Evolutionary conservation across 2,888 invertebrate species (phyloP), one percentile per base, ranked within the genome.

Genomic region (Trissonchulus latispiculum): DNA sequence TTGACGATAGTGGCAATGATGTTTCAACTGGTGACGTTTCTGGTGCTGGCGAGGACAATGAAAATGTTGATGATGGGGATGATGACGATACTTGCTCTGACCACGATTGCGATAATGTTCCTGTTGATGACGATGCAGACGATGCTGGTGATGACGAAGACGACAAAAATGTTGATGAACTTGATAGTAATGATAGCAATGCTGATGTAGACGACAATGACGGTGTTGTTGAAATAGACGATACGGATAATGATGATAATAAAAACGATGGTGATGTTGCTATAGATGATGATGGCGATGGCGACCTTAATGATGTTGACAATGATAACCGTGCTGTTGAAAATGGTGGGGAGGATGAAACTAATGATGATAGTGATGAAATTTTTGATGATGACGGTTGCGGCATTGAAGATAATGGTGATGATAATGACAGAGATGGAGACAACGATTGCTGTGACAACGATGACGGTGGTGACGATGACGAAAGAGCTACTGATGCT

Each of bases 351-450:
- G 31, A 68, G 31, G 31, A 68, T 68, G 31, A 68, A 33, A 35
- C 31, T 68, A 35, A 68, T 68, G 31, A 68, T 68, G 31, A 68
- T 68, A 35, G 35, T 33, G 31, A 68, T 68, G 31, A 68, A 33
- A 28, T 33, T 68, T 23, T 33, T 68, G 31, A 68, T 68, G 31
- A 68, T 68, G 31, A 68, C n/a, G n/a, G n/a, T 68, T 23, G 35
- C 31, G 35, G 31, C 29, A 68, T 3, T 35, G 35, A 68, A 33
- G 31, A 68, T 35, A 68, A 68, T 68, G 31, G 35, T 35, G 35
- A 68, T 68, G 35, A 68, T 68, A 35, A 68, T 35, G 31, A n/a
- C n/a, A n/a, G n/a, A n/a, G n/a, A n/a, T n/a, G n/a, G n/a, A n/a
- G n/a, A n/a, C n/a, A n/a, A n/a, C n/a, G n/a, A n/a, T n/a, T n/a